phyloP scores from a whole-genome alignment of 35 echinoderm and acorn worm genomes.

The Acanthaster planci region DNA sequence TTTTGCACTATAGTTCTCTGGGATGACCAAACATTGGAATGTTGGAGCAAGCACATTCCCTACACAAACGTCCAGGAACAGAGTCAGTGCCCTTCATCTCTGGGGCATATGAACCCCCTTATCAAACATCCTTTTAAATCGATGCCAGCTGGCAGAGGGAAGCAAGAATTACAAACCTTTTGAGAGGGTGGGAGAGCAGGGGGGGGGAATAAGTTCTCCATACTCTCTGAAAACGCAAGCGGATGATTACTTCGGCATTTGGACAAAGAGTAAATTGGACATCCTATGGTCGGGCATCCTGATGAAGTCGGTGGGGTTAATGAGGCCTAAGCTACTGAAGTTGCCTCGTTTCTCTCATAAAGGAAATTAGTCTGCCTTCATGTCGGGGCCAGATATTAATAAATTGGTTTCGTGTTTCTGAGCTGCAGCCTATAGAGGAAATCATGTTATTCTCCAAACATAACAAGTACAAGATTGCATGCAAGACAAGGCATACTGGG shows the following conservation, averaged over 20 bases:
- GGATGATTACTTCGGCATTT: background rate
- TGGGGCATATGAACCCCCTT: too few species aligned
- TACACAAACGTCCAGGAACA: too few species aligned
- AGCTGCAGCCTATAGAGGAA: background rate
- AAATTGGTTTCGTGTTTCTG: background rate
- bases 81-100: too few species aligned
- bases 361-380: background rate
- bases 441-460: too few species aligned
- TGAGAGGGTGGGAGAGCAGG: background rate
- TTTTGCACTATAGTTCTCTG: too few species aligned
- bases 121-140: too few species aligned
- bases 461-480: too few species aligned
- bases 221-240: background rate
- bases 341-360: too few species aligned
- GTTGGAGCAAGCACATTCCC: too few species aligned
- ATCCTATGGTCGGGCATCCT: background rate
- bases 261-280: constrained; percentile 10
- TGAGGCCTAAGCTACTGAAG: background rate
- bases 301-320: background rate
- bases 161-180: background rate
- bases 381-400: background rate
- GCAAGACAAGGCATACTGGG: too few species aligned
- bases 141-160: background rate
- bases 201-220: background rate
- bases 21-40: too few species aligned